Base-by-base conservation (phyloP, 2,113 vertebrate genomes). In the Edolisoma coerulescens region DNA sequence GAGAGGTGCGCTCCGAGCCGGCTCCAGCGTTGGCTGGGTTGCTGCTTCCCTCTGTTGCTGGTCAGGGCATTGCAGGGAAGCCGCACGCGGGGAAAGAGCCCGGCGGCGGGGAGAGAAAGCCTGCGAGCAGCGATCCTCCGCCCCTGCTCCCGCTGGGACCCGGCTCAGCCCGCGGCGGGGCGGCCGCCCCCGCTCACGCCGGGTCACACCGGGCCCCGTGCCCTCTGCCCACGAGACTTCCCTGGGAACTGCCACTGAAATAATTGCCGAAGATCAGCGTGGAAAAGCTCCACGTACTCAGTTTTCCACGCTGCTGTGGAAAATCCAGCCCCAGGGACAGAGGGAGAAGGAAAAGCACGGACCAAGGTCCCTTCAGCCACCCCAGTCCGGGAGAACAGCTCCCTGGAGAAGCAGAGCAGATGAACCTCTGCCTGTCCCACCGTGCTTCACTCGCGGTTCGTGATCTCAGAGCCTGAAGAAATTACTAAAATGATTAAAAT, bases 31-130 rank as follows among this genome's bases (percentile, higher is more conserved):
- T 93, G 6, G 1, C 95, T 92, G 95, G 91, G 1, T 67, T 88
- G 94, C 80, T 97, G 96, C 94, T 95, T 86, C 95, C 96, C 96
- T 96, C 96, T 97, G 92, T 96, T 86, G 93, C 87, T 60, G 3
- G 47, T 19, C 60, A 56, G 90, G 69, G 95, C 93, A 92, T 94
- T 96, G 93, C 95, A 96, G 73, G 85, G 88, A 89, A 79, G 4
- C 26, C 6, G 24, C 60, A 23, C 50, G 24, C 1, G 5, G 24
- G 18, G 2, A 16, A 20, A 73, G 57, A n/a, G 13, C 20, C 33
- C 12, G 8, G 53, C 59, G 82, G 27, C 1, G 12, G 2, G 0
- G 10, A 32, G 18, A 20, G 7, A 26, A 35, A 89, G 45, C 35
- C 33, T 23, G 23, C 1, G 1, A 39, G 23, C 23, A 57, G 47